phyloP scores from a whole-genome alignment of 2,797 vertebrate species.

The Spea hammondii region DNA sequence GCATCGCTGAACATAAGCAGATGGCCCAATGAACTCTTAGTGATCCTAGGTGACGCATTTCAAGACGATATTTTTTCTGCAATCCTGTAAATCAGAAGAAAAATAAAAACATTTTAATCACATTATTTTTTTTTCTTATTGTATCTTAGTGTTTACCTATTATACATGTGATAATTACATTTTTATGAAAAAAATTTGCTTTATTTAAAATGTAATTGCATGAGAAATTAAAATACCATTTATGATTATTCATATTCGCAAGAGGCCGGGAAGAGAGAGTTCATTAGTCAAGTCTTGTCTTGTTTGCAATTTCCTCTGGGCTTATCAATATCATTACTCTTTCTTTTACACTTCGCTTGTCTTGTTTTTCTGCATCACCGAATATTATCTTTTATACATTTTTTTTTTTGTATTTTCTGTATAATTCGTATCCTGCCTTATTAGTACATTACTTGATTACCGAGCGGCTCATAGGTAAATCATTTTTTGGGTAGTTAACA shows the following conservation, averaged over 20 bases:
- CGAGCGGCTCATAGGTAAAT: too few relatives aligned
- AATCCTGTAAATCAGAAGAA: not conserved
- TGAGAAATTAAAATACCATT: not conserved
- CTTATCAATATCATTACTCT: not conserved
- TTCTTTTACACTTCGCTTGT: not conserved
- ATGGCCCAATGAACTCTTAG: slow-evolving; percentile 5
- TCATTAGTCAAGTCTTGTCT: not conserved
- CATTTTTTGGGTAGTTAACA: too few relatives aligned
- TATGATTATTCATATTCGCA: not conserved
- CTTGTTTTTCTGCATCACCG: too few relatives aligned
- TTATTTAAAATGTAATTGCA: not conserved
- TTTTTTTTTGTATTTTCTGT: too few relatives aligned
- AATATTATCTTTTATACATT: too few relatives aligned
- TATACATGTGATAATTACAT: not conserved
- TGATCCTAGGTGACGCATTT: not conserved
- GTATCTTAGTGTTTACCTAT: not conserved
- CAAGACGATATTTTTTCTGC: not conserved
- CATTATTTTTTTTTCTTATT: not conserved
- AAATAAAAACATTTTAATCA: not conserved
- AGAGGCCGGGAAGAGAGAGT: not conserved
- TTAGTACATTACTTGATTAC: too few relatives aligned
- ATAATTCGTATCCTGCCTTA: too few relatives aligned
- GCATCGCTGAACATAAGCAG: not conserved
- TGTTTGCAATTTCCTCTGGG: not conserved
- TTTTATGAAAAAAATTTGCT: not conserved